A percentile compares a stretch with the other conserved stretches of the same genome.
Evolutionary conservation across 2,888 invertebrate genomes (phyloP).

Genomic region (Cryptocephalus primarius): DNA sequence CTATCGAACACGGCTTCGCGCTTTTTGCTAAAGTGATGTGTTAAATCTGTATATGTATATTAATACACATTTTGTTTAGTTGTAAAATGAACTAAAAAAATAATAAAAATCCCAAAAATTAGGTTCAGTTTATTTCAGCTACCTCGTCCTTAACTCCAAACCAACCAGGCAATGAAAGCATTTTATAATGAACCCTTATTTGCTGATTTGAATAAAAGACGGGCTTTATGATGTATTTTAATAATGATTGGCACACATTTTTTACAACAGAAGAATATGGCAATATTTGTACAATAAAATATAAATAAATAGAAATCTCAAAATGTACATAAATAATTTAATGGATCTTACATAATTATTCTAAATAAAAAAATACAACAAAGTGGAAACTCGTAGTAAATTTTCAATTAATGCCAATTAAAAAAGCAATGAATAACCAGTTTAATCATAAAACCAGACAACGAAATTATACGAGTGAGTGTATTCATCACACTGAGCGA

Average conservation of each 20-base stretch:
- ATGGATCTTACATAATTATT: constrained; percentile 6
- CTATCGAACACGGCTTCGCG: constrained; percentile 16
- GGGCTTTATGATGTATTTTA: constrained; percentile 23
- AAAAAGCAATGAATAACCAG: no score
- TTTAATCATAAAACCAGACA: no score
- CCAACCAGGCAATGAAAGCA: no score
- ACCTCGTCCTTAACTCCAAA: no score
- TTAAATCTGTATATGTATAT: constrained; percentile 15
- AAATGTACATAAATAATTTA: constrained; percentile 21
- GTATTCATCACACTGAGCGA: no score
- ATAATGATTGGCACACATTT: constrained; percentile 40
- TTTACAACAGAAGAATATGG: constrained; percentile 31
- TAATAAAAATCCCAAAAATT: neutral
- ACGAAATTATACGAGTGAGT: no score
- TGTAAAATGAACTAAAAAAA: constrained; percentile 11
- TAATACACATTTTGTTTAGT: constrained; percentile 22
- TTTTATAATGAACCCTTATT: no score
- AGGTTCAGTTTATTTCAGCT: no score
- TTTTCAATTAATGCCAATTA: no score
- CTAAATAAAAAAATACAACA: constrained; percentile 10
- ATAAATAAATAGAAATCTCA: constrained; percentile 26
- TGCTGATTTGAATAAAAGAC: neutral
- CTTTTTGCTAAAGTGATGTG: constrained; percentile 19
- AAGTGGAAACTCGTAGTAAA: constrained; percentile 6
- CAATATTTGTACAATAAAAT: constrained; percentile 33